Evolutionary conservation across 2,113 vertebrate genomes (phyloP), one percentile per base, ranked within the genome.

Genomic region (Lepidothrix coronata): DNA sequence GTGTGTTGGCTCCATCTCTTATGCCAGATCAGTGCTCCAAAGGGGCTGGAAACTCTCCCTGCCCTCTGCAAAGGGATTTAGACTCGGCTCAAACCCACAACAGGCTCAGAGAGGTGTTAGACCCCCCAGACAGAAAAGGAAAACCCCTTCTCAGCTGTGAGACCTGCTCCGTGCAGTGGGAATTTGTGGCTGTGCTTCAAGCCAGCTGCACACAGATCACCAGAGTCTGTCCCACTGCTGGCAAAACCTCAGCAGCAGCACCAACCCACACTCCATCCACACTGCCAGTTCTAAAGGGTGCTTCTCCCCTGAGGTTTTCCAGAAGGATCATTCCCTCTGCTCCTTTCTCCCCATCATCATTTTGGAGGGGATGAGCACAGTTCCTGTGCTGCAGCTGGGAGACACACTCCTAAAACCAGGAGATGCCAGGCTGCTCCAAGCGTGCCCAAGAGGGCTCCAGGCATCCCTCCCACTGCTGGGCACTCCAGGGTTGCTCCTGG

Each of bases 41-140:
- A 51, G 2, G 2, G 12, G 25, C 39, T 72, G 54, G 28, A 72
- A 88, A 41, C 35, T 4, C 33, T 55, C 48, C 62, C 33, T 11
- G 23, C 17, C 33, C 31, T 25, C 5, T 5, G 41, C 22, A 33
- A 57, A 76, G 23, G 22, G 33, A 25, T 68, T 91, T 66, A 92
- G 44, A 39, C 16, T 11, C 43, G 55, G 14, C 52, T 89, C 30
- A 43, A 51, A 73, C 23, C 27, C 37, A 58, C 6, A 71, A n/a
- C 3, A 22, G 31, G 30, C n/a, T 77, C 37, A 39, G 65, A 62
- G 51, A 2, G 6, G 31, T 0, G 0, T 62, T n/a, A 35, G 14
- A 19, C 11, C 35, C 67, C 67, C 71, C 46, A 62, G 67, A 35
- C 1, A 20, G 39, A 19, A 77, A 81, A 59, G 35, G 62, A 65